These are phyloP conservation scores for Zosterops borbonicus DNA, from an alignment of 2,113 vertebrate species.

Conservation along the genomic window DNA sequence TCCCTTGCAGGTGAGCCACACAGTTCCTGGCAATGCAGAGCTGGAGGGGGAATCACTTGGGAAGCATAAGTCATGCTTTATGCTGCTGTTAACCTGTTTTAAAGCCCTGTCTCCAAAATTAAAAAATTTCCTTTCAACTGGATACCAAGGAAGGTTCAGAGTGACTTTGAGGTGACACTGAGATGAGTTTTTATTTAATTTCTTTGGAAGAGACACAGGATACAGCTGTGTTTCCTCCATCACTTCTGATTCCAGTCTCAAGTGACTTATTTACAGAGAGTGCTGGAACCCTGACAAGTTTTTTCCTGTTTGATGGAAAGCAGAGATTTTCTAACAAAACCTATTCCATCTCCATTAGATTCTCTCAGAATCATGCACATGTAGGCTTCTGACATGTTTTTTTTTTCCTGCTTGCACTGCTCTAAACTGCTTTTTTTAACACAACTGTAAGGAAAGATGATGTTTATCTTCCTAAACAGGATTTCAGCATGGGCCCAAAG, in stretches of 20 bases:
- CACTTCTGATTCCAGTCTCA: background rate
- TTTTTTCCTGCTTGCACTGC: fast-evolving
- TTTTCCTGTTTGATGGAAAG: background rate
- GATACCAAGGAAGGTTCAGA: background rate
- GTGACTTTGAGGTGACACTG: background rate
- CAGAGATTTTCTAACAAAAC: background rate
- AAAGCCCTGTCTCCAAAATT: background rate
- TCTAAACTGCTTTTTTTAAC: background rate
- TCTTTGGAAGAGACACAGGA: background rate
- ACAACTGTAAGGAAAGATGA: background rate
- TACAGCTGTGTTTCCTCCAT: background rate
- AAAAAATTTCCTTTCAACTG: background rate
- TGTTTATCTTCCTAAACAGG: slow-evolving; percentile 66
- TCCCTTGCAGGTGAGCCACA: background rate
- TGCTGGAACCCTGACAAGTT: background rate
- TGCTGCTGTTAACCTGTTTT: background rate
- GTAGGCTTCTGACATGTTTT: background rate
- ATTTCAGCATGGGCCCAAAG: slow-evolving; percentile 55
- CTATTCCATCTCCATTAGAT: background rate
- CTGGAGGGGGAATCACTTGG: background rate
- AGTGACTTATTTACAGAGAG: background rate
- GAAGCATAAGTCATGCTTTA: background rate
- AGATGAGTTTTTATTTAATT: background rate
- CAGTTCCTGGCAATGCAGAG: background rate
- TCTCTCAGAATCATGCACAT: background rate